Percentiles rank a stretch among this genome's conserved stretches.
Conservation (phyloP, 2,113 vertebrate species). For the Gobiocypris rarus region DNA sequence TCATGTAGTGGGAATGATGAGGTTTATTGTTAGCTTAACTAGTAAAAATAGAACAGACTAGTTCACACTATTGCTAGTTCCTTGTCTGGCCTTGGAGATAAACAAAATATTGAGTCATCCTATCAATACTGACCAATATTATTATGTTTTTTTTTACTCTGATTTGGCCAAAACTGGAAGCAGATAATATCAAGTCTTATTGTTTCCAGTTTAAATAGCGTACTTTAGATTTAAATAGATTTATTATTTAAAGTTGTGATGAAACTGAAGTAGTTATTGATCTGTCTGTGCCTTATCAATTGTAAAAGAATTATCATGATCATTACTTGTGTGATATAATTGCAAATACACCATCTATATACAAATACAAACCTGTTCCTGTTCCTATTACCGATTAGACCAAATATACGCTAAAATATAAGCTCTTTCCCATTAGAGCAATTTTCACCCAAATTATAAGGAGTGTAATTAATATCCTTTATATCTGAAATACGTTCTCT, state of each 20-base stretch:
- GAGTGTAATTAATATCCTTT: background rate
- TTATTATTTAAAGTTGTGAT: background rate
- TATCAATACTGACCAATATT: no score
- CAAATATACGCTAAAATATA: background rate
- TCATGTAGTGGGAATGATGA: constrained; percentile 20
- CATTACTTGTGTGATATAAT: no score
- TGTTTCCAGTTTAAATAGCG: no score
- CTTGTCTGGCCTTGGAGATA: no score
- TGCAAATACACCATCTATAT: background rate
- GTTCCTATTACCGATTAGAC: background rate
- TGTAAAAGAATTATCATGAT: no score
- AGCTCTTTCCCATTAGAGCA: background rate
- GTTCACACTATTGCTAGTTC: no score
- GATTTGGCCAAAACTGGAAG: no score
- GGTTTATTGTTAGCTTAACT: background rate
- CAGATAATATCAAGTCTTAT: no score
- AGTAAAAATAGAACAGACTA: no score
- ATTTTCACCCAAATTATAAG: background rate
- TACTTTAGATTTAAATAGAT: background rate
- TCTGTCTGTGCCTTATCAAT: no score
- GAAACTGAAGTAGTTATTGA: background rate
- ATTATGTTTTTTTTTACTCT: no score
- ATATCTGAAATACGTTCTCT: constrained; percentile 5
- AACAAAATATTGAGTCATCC: no score
- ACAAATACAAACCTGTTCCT: background rate